Evolutionary conservation across 2,113 vertebrate genomes (phyloP).

Genomic region (Cardinalis cardinalis): DNA sequence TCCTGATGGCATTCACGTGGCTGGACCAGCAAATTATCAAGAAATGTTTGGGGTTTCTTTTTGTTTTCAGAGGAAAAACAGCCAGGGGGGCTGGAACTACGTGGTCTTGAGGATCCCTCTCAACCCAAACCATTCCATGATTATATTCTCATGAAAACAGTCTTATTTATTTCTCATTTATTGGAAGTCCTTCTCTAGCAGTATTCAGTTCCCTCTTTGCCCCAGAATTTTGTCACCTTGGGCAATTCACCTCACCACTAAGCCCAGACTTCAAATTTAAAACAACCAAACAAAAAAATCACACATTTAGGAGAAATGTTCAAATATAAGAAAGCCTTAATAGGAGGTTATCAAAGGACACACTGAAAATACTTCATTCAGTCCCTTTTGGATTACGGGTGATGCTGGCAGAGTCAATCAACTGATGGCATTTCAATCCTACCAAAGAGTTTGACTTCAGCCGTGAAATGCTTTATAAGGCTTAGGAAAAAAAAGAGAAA

Average conservation of each 20-base stretch:
- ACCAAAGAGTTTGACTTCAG: not conserved
- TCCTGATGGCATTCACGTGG: not conserved
- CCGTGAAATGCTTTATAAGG: not conserved
- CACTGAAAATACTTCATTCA: not conserved
- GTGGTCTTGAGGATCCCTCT: not conserved
- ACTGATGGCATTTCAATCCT: not conserved
- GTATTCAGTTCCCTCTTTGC: not conserved
- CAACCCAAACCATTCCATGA: not conserved
- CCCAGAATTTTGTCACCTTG: not conserved
- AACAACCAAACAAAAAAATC: not conserved
- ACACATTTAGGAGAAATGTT: not conserved
- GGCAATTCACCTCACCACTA: not conserved
- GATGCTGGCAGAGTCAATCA: not conserved
- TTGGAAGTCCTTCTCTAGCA: not conserved
- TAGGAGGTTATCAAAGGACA: not conserved
- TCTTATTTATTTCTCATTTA: not conserved
- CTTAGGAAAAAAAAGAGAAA: not conserved
- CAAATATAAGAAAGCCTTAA: not conserved
- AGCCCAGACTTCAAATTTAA: not conserved
- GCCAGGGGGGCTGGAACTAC: rapidly evolving
- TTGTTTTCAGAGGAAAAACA: not conserved
- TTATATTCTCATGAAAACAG: not conserved
- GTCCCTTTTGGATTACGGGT: rapidly evolving
- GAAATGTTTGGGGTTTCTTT: not conserved
- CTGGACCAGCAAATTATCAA: not conserved